Evolutionary conservation across 2,888 invertebrate genomes (phyloP), one percentile per base, ranked within the genome.

Genomic region (Syritta pipiens): DNA sequence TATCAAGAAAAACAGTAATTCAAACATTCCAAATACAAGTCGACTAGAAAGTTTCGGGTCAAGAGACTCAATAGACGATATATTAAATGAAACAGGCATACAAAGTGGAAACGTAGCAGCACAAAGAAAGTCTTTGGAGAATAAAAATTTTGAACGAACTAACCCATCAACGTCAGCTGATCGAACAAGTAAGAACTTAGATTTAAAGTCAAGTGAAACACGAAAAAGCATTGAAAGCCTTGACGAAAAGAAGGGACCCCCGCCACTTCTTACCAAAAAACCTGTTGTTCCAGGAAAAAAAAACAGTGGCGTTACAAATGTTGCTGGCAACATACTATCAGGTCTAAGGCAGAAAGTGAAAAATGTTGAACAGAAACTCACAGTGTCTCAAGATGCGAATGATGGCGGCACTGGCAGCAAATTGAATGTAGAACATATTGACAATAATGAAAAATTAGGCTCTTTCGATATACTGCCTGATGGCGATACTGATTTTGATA

Each of bases 271-370:
- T 35, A 88, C 89, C 49, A 91, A 91, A 83, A 94, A 94, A 87
- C 93, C 94, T 5, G 89, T 90, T 49, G 91, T 93, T 85, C 92
- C 93, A 82, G 89, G 91, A 32, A 93, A 93, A 87, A 94, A 94
- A 84, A 92, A 93, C 63, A 92, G 93, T 0, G 92, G 93, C 0
- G 92, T 92, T 4, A 90, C 91, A 4, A 87, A 89, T 42, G 86
- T 86, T 63, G 90, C 91, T 24, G 90, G 91, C 32, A 91, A 91
- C 5, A 84, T 93, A 71, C 89, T 93, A 82, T 91, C 91, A 71
- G 92, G 92, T 3, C 86, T 92, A n/a, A 92, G 91, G 84, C 91
- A 88, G 83, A 92, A 92, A 88, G 90, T 91, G 85, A 82, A 91
- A 82, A 89, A 90, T 20, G 89, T 90, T 0, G 89, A 91, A 5